Conservation (phyloP, 1,140 invertebrate genomes). For the Phthorimaea operculella region DNA sequence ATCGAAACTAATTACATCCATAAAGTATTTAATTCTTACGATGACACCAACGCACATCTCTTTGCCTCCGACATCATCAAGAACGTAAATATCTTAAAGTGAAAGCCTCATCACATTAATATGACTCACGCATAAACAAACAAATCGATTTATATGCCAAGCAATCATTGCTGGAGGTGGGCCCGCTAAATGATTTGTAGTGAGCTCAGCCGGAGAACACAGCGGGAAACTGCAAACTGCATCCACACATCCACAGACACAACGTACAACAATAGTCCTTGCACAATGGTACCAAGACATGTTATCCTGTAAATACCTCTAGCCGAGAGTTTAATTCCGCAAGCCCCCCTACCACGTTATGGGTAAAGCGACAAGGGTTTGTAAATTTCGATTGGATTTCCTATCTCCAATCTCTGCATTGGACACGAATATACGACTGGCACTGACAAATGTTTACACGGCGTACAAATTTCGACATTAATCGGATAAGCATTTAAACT, state of each 20-base stretch:
- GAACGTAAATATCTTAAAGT: neutral
- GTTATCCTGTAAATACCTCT: conserved; percentile 16
- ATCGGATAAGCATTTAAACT: conserved; percentile 34
- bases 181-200: conserved; percentile 61
- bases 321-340: conserved; percentile 49
- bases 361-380: conserved; percentile 54
- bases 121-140: conserved; percentile 23
- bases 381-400: conserved; percentile 59
- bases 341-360: conserved; percentile 60
- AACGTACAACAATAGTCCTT: conserved; percentile 29
- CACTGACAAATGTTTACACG: conserved; percentile 60
- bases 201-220: conserved; percentile 55
- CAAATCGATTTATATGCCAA: conserved; percentile 42
- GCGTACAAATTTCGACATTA: conserved; percentile 60
- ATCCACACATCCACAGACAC: conserved; percentile 32
- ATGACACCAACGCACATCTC: neutral
- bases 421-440: conserved; percentile 45
- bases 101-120: conserved; percentile 5
- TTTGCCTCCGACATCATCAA: neutral
- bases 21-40: no score
- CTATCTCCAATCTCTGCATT: conserved; percentile 59
- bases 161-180: conserved; percentile 61
- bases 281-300: conserved; percentile 25
- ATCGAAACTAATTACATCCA: no score
- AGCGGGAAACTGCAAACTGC: conserved; percentile 58